phyloP scores from a whole-genome alignment of 2,888 invertebrate species.

The Priocnemis perturbator region DNA sequence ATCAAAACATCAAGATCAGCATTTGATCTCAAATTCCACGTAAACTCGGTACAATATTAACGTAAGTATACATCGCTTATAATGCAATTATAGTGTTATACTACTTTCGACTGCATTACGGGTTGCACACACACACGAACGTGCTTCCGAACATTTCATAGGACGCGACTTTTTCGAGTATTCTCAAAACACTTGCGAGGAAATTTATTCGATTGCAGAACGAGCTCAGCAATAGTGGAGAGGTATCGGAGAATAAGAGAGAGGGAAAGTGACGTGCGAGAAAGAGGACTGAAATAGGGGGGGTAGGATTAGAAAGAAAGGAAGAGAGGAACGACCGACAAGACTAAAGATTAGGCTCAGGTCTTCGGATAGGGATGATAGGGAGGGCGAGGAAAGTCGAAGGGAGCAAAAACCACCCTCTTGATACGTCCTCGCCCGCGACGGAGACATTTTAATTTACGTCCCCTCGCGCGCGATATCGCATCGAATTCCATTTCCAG shows the following conservation, averaged over 20 bases:
- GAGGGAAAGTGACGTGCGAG: conserved; percentile 11
- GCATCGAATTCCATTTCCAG: conserved; percentile 59
- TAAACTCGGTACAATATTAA: too few relatives aligned
- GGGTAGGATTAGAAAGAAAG: conserved; percentile 21
- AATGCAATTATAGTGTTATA: too few relatives aligned
- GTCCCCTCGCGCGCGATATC: conserved; percentile 57
- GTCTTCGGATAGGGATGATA: conserved; percentile 4
- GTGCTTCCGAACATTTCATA: too few relatives aligned
- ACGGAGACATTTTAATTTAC: conserved; percentile 69
- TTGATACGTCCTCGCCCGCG: conserved; percentile 44
- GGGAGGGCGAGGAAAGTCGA: conserved; percentile 10
- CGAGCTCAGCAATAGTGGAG: conserved; percentile 21
- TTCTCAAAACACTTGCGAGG: conserved; percentile 52
- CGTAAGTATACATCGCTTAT: too few relatives aligned
- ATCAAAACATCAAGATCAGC: too few relatives aligned
- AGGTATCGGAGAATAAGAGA: conserved; percentile 6
- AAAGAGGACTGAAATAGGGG: conserved; percentile 14
- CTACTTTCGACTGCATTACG: too few relatives aligned
- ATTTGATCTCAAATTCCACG: too few relatives aligned
- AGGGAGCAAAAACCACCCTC: conserved; percentile 28
- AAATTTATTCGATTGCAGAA: conserved; percentile 57
- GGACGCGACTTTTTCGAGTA: conserved; percentile 15
- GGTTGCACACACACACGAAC: too few relatives aligned
- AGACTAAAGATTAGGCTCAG: conserved; percentile 14
- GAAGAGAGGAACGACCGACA: conserved; percentile 4